These are phyloP conservation scores for Eutrigla gurnardus DNA, from an alignment of 2,797 vertebrate genomes.

Conservation along the genomic window DNA sequence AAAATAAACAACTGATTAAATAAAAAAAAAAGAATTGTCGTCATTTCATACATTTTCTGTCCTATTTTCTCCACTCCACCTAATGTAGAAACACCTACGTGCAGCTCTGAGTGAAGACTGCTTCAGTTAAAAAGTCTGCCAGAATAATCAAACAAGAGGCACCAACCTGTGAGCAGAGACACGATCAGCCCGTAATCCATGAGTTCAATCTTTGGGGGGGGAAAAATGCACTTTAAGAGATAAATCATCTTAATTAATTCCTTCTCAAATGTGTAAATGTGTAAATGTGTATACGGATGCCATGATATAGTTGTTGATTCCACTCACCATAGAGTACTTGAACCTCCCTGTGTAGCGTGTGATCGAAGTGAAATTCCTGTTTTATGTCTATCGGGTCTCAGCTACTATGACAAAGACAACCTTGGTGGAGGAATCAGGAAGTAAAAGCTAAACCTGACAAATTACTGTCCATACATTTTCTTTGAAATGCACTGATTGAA, in stretches of 20 bases:
- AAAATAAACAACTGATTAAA: neutral
- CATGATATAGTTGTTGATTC: neutral
- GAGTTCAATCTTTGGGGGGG: conserved; percentile 27
- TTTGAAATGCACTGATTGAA: neutral
- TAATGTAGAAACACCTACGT: neutral
- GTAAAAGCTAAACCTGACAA: neutral
- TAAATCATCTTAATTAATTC: neutral
- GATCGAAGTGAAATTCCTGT: neutral
- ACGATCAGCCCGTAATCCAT: conserved; percentile 43
- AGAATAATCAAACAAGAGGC: conserved; percentile 3
- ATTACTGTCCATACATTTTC: neutral
- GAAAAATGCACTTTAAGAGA: conserved; percentile 9
- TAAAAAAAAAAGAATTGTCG: neutral
- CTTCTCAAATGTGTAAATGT: neutral
- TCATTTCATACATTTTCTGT: neutral
- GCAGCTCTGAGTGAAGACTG: neutral
- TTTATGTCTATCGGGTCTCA: neutral
- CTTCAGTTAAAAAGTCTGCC: neutral
- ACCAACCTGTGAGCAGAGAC: conserved; percentile 53
- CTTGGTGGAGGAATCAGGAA: conserved; percentile 18
- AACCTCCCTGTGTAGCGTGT: neutral
- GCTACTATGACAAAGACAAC: neutral
- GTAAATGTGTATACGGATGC: neutral
- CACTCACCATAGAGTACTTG: conserved; percentile 2
- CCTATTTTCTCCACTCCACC: neutral